These are phyloP conservation scores for Bombus difficillimus DNA, from an alignment of 1,140 invertebrate species.

Conservation along the genomic window DNA sequence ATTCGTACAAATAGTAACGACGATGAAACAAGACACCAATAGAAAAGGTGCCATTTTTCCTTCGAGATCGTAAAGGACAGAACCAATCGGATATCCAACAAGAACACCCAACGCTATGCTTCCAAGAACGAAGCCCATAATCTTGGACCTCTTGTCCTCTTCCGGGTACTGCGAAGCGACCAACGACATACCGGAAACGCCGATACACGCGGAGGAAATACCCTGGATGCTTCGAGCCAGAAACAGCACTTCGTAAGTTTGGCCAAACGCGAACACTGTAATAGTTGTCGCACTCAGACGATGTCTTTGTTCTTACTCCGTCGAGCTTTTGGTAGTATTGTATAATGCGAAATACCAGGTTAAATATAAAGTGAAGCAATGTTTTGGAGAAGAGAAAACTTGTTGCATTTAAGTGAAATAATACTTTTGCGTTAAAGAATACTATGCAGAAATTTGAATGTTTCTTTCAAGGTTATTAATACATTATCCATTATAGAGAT, in stretches of 20 bases:
- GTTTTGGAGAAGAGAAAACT: background rate
- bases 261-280: slow-evolving; percentile 92
- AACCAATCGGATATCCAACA: slow-evolving; percentile 90
- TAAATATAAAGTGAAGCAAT: too few relatives aligned
- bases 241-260: slow-evolving; percentile 89
- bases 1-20: slow-evolving; percentile 83
- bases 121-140: slow-evolving; percentile 91
- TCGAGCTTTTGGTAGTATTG: too few relatives aligned
- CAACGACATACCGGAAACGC: slow-evolving; percentile 88
- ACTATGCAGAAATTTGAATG: background rate
- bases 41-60: slow-evolving; percentile 90
- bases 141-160: slow-evolving; percentile 85
- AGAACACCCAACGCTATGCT: slow-evolving; percentile 91
- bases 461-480: background rate
- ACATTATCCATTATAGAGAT: too few relatives aligned
- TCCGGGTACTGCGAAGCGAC: slow-evolving; percentile 84
- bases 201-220: slow-evolving; percentile 91
- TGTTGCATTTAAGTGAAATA: background rate
- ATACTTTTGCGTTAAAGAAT: background rate
- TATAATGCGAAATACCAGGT: too few relatives aligned
- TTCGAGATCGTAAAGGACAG: slow-evolving; percentile 89
- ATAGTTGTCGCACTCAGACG: slow-evolving; percentile 2
- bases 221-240: slow-evolving; percentile 93
- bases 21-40: slow-evolving; percentile 86
- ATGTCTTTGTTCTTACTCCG: background rate